These are phyloP conservation scores for Euproctis similis DNA, from an alignment of 2,888 invertebrate species.

Conservation along the genomic window DNA sequence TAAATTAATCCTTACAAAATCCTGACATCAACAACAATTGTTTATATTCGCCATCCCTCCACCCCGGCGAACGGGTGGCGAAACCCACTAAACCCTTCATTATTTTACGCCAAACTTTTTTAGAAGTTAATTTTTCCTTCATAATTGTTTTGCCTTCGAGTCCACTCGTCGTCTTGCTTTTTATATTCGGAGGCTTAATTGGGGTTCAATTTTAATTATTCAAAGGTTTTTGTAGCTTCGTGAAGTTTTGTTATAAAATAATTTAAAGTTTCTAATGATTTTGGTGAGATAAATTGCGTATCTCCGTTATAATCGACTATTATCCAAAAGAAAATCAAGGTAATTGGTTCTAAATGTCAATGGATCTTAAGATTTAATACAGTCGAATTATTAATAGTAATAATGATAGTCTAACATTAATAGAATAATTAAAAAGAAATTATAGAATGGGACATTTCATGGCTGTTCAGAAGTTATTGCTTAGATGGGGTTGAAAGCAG, in stretches of 20 bases:
- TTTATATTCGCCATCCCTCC: slow-evolving; percentile 17
- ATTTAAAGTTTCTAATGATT: slow-evolving; percentile 8
- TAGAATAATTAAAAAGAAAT: too few relatives aligned
- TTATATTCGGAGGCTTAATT: slow-evolving; percentile 22
- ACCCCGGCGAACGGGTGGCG: too few relatives aligned
- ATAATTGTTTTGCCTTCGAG: slow-evolving; percentile 29
- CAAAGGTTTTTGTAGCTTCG: slow-evolving; percentile 14
- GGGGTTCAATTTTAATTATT: slow-evolving; percentile 20
- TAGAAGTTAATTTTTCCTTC: slow-evolving; percentile 32
- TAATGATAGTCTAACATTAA: too few relatives aligned
- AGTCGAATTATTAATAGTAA: too few relatives aligned
- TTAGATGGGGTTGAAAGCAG: too few relatives aligned
- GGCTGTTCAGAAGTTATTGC: too few relatives aligned
- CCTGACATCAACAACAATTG: slow-evolving; percentile 24
- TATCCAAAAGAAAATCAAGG: slow-evolving; percentile 1
- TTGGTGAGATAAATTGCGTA: slow-evolving; percentile 3
- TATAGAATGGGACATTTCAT: too few relatives aligned
- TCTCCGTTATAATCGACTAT: not conserved
- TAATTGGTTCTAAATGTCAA: too few relatives aligned
- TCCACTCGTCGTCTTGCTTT: slow-evolving; percentile 7
- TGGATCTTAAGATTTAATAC: too few relatives aligned
- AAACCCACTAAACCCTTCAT: slow-evolving; percentile 21
- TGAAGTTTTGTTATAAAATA: slow-evolving; percentile 11
- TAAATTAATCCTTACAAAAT: slow-evolving; percentile 21
- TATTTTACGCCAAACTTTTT: slow-evolving; percentile 26